Conservation (phyloP, 2,113 vertebrate genomes). For the Atrichornis clamosus region DNA sequence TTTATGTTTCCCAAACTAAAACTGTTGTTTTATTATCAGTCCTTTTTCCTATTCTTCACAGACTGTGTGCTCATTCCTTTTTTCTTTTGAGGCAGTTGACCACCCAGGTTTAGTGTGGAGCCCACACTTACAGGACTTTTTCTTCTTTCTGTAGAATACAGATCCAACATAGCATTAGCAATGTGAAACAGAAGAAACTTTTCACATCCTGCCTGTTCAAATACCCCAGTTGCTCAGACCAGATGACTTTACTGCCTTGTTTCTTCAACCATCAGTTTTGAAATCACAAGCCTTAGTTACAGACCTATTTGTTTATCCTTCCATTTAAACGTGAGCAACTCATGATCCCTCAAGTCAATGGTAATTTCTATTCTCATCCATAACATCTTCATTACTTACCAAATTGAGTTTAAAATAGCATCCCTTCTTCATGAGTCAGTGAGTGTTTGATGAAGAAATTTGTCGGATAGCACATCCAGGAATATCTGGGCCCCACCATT, state of each 20-base stretch:
- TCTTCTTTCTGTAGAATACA: background rate
- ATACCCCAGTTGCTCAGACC: background rate
- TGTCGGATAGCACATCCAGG: slow-evolving; percentile 68
- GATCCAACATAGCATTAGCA: background rate
- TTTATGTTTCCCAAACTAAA: background rate
- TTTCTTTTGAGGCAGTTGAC: background rate
- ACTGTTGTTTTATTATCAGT: background rate
- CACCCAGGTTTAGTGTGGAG: background rate
- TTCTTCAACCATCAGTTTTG: background rate
- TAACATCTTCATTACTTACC: slow-evolving; percentile 64
- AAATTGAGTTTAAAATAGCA: slow-evolving; percentile 64
- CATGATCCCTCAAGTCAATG: slow-evolving; percentile 23
- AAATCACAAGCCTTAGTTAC: background rate
- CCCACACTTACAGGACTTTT: background rate
- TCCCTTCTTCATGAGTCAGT: slow-evolving; percentile 67
- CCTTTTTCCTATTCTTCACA: background rate
- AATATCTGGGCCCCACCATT: slow-evolving; percentile 69
- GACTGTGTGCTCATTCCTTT: background rate
- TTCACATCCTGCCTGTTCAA: background rate
- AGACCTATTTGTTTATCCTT: background rate
- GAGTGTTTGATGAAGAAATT: slow-evolving; percentile 66
- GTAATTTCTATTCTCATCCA: slow-evolving; percentile 59
- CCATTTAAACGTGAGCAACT: slow-evolving; percentile 24
- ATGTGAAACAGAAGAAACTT: background rate
- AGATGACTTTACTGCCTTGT: background rate